phyloP scores from a whole-genome alignment of 1,140 invertebrate species.

The Pseudomyrmex dendroicus region DNA sequence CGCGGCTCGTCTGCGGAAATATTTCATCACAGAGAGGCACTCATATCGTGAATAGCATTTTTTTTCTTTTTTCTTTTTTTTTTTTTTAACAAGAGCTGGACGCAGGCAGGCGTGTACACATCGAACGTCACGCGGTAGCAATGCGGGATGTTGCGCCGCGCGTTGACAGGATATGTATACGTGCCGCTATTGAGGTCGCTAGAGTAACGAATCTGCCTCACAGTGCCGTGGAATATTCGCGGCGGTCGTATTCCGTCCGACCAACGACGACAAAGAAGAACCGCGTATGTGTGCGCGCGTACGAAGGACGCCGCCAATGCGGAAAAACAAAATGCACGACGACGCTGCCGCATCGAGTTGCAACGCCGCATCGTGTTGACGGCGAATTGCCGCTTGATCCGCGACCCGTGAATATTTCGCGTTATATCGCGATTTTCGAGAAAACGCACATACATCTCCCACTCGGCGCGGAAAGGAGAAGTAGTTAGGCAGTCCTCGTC shows the following conservation, averaged over 20 bases:
- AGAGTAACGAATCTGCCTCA: conserved; percentile 46
- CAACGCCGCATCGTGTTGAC: not conserved
- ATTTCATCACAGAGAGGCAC: conserved; percentile 45
- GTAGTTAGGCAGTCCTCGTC: not conserved
- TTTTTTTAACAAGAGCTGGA: conserved; percentile 40
- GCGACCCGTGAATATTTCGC: conserved; percentile 39
- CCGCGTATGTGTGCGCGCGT: not conserved
- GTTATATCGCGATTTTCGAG: not conserved
- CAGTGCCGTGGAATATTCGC: conserved; percentile 44
- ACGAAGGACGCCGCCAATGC: conserved; percentile 25
- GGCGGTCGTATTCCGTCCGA: conserved; percentile 22
- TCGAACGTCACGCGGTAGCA: conserved; percentile 12
- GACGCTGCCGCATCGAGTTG: not conserved
- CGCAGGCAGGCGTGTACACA: conserved; percentile 20
- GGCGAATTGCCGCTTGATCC: conserved; percentile 27
- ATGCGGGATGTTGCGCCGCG: conserved; percentile 20
- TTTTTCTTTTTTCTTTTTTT: not conserved
- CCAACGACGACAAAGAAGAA: conserved; percentile 36
- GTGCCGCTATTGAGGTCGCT: conserved; percentile 23
- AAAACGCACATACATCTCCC: not conserved
- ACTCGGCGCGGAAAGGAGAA: not conserved
- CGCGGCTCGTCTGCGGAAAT: conserved; percentile 8
- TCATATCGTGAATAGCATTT: conserved; percentile 38
- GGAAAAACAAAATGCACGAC: conserved; percentile 27
- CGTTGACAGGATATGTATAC: not conserved